Percentiles rank a stretch among this genome's conserved stretches.
Evolutionary conservation across 2,113 vertebrate species (phyloP).

Genomic region (Chionis minor): DNA sequence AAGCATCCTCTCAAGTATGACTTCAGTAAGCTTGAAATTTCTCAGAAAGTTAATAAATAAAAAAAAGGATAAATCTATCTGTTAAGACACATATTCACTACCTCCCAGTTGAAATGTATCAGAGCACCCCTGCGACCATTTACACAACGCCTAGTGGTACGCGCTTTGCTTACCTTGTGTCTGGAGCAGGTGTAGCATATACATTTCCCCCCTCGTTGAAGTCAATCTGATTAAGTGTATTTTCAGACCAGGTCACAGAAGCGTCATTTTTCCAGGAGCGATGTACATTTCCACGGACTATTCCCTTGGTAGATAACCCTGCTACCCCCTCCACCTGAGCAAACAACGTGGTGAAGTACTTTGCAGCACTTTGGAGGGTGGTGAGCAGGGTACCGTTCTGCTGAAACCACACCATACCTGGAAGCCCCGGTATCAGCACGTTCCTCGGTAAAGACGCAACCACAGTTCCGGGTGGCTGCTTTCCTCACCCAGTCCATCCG

Average conservation of each 20-base stretch:
- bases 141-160: rapidly evolving
- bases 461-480: not conserved
- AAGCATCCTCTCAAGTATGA: not conserved
- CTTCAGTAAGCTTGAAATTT: not conserved
- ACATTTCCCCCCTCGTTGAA: not conserved
- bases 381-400: not conserved
- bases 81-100: not conserved
- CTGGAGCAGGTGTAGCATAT: not conserved
- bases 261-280: not conserved
- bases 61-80: not conserved
- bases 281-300: not conserved
- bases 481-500: not conserved
- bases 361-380: not conserved
- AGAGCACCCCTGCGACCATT: not conserved
- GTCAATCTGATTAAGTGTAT: not conserved
- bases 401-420: not conserved
- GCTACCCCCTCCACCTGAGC: not conserved
- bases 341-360: rapidly evolving
- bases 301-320: not conserved
- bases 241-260: not conserved
- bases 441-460: not conserved
- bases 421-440: not conserved
- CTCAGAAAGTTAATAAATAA: not conserved
- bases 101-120: not conserved
- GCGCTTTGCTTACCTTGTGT: not conserved